Evolutionary conservation across 2,113 vertebrate genomes (phyloP), one percentile per base, ranked within the genome.

Genomic region (Corythornis vintsioides): DNA sequence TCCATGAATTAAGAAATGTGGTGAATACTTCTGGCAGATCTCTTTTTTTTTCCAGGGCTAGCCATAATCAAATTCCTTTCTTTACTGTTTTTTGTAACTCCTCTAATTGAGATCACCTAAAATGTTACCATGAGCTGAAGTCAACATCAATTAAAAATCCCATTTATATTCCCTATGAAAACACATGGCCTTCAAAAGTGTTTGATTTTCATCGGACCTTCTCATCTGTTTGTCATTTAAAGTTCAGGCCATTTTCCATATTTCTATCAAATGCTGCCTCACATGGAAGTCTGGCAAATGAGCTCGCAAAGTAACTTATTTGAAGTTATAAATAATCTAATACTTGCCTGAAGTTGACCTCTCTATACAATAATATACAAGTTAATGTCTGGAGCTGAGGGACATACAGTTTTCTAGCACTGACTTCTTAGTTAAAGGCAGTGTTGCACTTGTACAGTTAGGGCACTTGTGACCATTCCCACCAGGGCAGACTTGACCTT

Each of bases 171-270:
- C 97, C 93, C 59, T 92, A 74, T 96, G 96, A 95, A 97, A 98
- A 98, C 98, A 98, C 97, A 98, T 97, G 98, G 97, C 96, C 96
- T 98, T 98, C 96, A 97, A 94, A 97, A 96, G 97, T 96, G 97
- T 98, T 98, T 97, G 97, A 98, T 98, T 98, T 98, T 97, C 97
- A 97, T 97, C 77, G 89, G 97, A 97, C 95, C 96, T 95, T 97
- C 97, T 99, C 98, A 99, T 99, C 98, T 99, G 98, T 98, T 98
- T 98, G 98, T 97, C 97, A 98, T 99, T 99, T 98, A 97, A 98
- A 97, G 97, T 97, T 98, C 97, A 97, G 98, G 95, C 97, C 93
- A 88, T 97, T 98, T 98, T 98, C 98, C 97, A 96, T 98, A 98
- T 99, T 99, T 98, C 98, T 98, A 96, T 98, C 98, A 98, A 98